Evolutionary conservation across 1,140 invertebrate species (phyloP), one percentile per base, ranked within the genome.

Genomic region (Drosophila leontia): DNA sequence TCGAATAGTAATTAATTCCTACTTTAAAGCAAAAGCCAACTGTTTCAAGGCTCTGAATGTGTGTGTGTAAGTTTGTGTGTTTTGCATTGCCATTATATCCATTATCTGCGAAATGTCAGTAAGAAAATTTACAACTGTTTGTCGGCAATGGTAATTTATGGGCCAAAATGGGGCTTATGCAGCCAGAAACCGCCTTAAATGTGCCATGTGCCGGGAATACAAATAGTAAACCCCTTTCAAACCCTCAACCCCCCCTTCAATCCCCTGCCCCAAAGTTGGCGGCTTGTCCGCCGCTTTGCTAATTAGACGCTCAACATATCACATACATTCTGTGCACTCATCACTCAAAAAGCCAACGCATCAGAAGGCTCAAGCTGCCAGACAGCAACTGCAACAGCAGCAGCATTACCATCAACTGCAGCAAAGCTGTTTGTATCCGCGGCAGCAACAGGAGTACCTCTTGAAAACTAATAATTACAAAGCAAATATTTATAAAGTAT

Each of bases 1-100:
- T 63, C 60, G 68, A 64, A 82, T 61, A 62, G 64, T 78, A 78
- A 82, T 82, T 81, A 78, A 82, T 82, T 75, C 23, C 48, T 51
- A 50, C 48, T 63, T 80, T 74, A 34, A 51, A 42, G 56, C 51
- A 56, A 56, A 39, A 1, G 17, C 34, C 19, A 6, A 55, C 32
- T 47, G 44, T 34, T 15, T 29, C 26, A 6, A 6, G 26, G 6
- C 26, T 29, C 26, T 29, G 26, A 29, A 5, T 29, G 26, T 29
- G 26, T 29, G 26, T 35, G 45, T 65, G 41, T 59, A 35, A 8
- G n/a, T 26, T 29, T 50, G 13, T 29, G 17, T 63, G 34, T 17
- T 32, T 32, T 39, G 13, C 7, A 44, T 39, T 26, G 58, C 44
- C 55, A 64, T 60, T 63, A 75, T 64, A 80, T 64, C 32, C 41